These are phyloP conservation scores for Chloroclystis v-ata DNA, from an alignment of 2,888 invertebrate genomes.

Conservation along the genomic window DNA sequence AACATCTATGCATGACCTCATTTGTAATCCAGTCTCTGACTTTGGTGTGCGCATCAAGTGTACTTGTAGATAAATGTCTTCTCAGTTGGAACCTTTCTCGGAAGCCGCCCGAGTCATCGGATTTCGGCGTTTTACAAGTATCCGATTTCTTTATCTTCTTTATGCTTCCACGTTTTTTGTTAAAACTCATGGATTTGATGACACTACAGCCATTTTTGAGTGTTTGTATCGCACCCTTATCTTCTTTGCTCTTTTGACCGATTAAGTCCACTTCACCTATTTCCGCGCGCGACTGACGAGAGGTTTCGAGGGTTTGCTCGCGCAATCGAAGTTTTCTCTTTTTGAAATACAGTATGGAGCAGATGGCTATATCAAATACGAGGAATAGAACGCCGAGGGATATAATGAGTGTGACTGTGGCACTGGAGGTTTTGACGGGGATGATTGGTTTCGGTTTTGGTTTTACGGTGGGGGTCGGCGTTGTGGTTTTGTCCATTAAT, in stretches of 20 bases:
- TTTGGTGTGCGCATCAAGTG: constrained; percentile 91
- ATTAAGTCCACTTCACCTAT: constrained; percentile 70
- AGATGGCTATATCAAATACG: constrained; percentile 83
- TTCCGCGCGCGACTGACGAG: constrained; percentile 71
- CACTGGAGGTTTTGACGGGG: constrained; percentile 76
- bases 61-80: constrained; percentile 86
- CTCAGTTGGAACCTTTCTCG: constrained; percentile 81
- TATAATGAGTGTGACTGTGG: constrained; percentile 80
- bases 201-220: constrained; percentile 78
- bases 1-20: constrained; percentile 85
- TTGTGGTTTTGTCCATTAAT: constrained; percentile 50
- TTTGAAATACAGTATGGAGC: constrained; percentile 82
- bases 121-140: constrained; percentile 75
- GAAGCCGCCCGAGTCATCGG: constrained; percentile 76
- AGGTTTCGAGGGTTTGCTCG: constrained; percentile 64
- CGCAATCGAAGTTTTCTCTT: constrained; percentile 76
- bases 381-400: constrained; percentile 84
- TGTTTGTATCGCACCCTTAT: constrained; percentile 62
- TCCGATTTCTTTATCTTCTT: constrained; percentile 76
- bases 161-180: constrained; percentile 71
- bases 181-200: constrained; percentile 76
- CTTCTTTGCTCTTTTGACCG: constrained; percentile 69
- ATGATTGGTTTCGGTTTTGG: constrained; percentile 41
- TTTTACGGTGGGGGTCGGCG: constrained; percentile 44
- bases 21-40: constrained; percentile 92